Conservation (phyloP, 1,140 invertebrate genomes). For the Phymorhynchus buccinoides region DNA sequence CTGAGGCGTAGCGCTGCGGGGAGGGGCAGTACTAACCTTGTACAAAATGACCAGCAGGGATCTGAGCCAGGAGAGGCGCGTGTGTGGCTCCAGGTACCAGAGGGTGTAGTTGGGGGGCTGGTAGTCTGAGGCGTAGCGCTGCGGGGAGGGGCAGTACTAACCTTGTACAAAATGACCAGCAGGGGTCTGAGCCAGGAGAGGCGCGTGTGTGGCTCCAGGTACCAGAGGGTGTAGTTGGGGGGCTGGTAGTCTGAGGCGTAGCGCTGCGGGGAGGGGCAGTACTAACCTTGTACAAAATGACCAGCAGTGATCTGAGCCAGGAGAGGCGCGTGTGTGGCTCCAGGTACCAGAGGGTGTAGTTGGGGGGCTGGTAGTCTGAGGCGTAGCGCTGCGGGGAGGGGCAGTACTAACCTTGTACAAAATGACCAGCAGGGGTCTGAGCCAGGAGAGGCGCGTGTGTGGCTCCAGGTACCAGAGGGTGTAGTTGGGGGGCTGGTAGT, state of each 20-base stretch:
- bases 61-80: conserved; percentile 92
- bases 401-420: conserved; percentile 96
- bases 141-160: conserved; percentile 90
- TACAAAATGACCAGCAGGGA: conserved; percentile 95
- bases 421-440: conserved; percentile 93
- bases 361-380: conserved; percentile 76
- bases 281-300: conserved; percentile 96
- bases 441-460: conserved; percentile 90
- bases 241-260: conserved; percentile 76
- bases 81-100: conserved; percentile 88
- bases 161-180: conserved; percentile 97
- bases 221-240: conserved; percentile 88
- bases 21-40: conserved; percentile 92
- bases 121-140: conserved; percentile 76
- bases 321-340: conserved; percentile 87
- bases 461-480: conserved; percentile 91
- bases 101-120: conserved; percentile 84
- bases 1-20: conserved; percentile 79
- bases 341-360: conserved; percentile 90
- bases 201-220: conserved; percentile 86
- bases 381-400: conserved; percentile 83
- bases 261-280: conserved; percentile 85
- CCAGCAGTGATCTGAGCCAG: conserved; percentile 94
- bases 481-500: conserved; percentile 79
- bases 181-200: conserved; percentile 93